Base-by-base conservation (phyloP, 2,113 vertebrate genomes). In the Excalfactoria chinensis region DNA sequence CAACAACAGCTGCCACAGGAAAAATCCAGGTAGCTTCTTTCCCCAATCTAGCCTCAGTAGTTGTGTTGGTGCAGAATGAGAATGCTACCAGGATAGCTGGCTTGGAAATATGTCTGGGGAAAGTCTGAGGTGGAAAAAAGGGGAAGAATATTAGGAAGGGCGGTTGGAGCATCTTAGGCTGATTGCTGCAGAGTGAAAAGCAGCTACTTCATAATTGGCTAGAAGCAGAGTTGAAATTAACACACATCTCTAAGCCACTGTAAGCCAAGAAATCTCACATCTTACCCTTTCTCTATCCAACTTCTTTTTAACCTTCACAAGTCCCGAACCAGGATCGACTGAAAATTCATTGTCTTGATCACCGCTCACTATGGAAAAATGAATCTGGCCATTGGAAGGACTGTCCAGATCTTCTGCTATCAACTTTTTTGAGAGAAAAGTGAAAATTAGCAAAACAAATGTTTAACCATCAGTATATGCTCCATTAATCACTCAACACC, bases 231-330 rank as follows among this genome's bases (percentile, higher is more conserved):
- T 17, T 44, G 58, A 81, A 60, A 75, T 25, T 10, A 64, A 84
- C 30, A 69, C 25, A 90, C 68, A 86, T 86, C 73, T 88, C 53
- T 73, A 93, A 94, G 69, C 82, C 48, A 72, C 37, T 74, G 20
- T 20, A 80, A 94, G 37, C 55, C 74, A 69, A 81, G 63, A 62
- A 85, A 32, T 67, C 43, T 73, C 76, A 44, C 21, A 8, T 60
- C 98, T 98, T 97, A 99, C 99, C 96, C 96, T 98, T 97, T 99
- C 99, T 89, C 98, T 97, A 95, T 99, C 99, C 97, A 99, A 98
- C 81, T 98, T 99, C 96, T 99, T 99, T 96, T 99, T 99, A 94
- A 99, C 98, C 73, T 98, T 99, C 96, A 99, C 97, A 14, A 99
- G 97, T 56, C 99, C 99, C 72, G 97, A 94, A 86, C 98, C 90